Conservation (phyloP, 2,888 invertebrate species). For the Eristalis tenax region DNA sequence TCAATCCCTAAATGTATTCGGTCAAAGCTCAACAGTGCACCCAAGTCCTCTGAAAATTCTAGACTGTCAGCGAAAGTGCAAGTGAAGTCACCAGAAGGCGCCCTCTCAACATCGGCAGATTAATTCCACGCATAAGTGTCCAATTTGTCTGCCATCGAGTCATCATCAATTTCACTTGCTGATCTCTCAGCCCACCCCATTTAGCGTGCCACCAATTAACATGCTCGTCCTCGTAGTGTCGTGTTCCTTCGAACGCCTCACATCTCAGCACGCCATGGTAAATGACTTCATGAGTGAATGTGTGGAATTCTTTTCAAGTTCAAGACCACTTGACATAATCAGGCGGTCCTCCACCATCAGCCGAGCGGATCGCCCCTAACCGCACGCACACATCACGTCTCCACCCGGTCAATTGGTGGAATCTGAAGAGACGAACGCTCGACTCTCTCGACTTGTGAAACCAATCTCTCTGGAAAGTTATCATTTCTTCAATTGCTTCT, state of each 20-base stretch:
- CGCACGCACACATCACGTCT: conserved; percentile 12
- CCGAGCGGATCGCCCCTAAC: neutral
- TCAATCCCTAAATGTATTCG: too few relatives aligned
- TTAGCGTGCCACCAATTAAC: neutral
- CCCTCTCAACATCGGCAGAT: neutral
- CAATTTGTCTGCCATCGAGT: neutral
- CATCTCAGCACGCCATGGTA: neutral
- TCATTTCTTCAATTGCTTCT: conserved; percentile 4
- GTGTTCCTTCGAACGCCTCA: neutral
- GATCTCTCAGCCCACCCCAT: neutral
- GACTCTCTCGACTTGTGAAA: conserved; percentile 11
- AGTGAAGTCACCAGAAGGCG: neutral
- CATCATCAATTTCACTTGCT: neutral
- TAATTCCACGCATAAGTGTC: neutral
- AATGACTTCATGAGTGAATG: conserved; percentile 10
- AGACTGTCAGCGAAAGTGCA: neutral
- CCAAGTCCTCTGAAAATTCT: too few relatives aligned
- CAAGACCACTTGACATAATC: conserved; percentile 39
- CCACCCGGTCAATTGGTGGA: conserved; percentile 35
- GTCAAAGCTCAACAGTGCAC: too few relatives aligned
- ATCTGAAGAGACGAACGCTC: neutral
- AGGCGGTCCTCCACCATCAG: neutral
- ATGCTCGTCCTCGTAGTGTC: neutral
- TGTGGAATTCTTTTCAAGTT: conserved; percentile 32
- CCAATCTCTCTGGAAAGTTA: conserved; percentile 3